Percentiles rank a stretch among this genome's conserved stretches.
These are phyloP conservation scores for Poicephalus gulielmi DNA, from an alignment of 2,113 vertebrate species.

Conservation along the genomic window DNA sequence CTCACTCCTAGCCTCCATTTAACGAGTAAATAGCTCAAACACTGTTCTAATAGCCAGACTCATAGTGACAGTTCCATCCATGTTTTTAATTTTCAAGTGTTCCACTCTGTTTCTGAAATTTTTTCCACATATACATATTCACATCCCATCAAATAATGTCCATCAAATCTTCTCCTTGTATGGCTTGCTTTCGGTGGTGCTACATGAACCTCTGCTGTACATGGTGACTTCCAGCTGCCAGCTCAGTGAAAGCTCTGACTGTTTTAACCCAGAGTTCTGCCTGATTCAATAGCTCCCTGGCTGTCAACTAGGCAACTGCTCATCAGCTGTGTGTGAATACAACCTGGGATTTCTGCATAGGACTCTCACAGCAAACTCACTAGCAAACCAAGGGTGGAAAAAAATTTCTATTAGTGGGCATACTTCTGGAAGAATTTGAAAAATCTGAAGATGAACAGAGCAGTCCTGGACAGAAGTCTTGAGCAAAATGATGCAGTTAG, in stretches of 20 bases:
- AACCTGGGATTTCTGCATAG: neutral
- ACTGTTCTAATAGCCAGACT: neutral
- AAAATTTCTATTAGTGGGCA: neutral
- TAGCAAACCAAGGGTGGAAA: neutral
- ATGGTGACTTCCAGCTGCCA: neutral
- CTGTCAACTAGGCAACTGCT: neutral
- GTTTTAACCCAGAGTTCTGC: neutral
- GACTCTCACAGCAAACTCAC: neutral
- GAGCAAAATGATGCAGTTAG: neutral
- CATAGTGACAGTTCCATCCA: neutral
- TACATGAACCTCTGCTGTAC: neutral
- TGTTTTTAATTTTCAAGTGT: neutral
- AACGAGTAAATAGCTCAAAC: neutral
- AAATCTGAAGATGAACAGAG: neutral
- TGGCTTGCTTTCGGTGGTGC: neutral
- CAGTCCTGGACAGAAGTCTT: neutral
- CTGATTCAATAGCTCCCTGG: neutral
- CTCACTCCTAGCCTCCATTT: neutral
- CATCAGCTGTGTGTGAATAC: neutral
- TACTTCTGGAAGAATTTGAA: neutral
- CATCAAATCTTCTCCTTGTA: neutral
- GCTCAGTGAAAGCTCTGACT: neutral
- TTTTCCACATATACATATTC: neutral
- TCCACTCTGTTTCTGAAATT: neutral
- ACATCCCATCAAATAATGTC: neutral